Conservation (phyloP, 2,888 invertebrate species). For the Spilarctia lutea region DNA sequence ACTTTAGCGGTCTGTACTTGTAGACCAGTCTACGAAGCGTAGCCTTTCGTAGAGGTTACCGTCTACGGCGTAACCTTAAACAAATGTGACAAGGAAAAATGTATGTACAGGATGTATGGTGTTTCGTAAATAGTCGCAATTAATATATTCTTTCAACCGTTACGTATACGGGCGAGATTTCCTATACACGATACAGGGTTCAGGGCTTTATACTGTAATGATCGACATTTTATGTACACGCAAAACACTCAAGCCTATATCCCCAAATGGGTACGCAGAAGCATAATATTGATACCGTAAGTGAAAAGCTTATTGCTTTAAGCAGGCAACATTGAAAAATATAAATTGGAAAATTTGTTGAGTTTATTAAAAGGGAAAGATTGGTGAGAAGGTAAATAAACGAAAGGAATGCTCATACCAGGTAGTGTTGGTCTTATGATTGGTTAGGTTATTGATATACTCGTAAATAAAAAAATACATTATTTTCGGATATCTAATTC, state of each 20-base stretch:
- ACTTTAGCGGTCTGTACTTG: not conserved
- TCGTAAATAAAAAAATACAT: too few relatives aligned
- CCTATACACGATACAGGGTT: not conserved
- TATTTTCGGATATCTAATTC: too few relatives aligned
- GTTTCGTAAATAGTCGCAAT: not conserved
- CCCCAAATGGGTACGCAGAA: not conserved
- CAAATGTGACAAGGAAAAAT: not conserved
- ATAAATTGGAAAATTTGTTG: too few relatives aligned
- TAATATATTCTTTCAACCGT: not conserved
- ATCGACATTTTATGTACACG: too few relatives aligned
- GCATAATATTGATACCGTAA: not conserved
- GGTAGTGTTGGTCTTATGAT: too few relatives aligned
- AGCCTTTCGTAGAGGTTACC: slow-evolving; percentile 8
- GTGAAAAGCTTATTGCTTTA: too few relatives aligned
- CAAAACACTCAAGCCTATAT: not conserved
- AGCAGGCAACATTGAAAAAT: too few relatives aligned
- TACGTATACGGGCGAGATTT: not conserved
- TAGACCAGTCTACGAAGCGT: not conserved
- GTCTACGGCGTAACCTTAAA: slow-evolving; percentile 9
- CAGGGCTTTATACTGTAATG: not conserved
- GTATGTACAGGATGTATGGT: not conserved
- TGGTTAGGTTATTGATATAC: too few relatives aligned
- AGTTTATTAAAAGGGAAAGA: too few relatives aligned
- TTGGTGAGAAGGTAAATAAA: too few relatives aligned
- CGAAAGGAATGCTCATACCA: too few relatives aligned